phyloP scores from a whole-genome alignment of 2,113 vertebrate genomes.

The Epinephelus lanceolatus region DNA sequence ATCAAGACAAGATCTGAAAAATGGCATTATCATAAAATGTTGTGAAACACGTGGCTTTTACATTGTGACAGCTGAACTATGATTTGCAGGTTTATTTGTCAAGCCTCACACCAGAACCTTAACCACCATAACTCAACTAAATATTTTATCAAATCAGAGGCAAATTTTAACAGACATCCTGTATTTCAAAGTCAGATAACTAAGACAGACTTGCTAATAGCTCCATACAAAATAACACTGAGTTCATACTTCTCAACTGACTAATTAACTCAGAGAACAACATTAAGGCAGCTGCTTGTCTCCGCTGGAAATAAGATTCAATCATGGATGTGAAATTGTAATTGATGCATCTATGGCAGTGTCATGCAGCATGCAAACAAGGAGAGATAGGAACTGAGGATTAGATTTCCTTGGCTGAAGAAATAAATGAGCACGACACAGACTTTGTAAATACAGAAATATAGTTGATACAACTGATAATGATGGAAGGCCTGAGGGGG shows the following conservation, averaged over 20 bases:
- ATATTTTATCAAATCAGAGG: neutral
- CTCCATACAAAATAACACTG: constrained; percentile 2
- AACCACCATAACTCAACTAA: neutral
- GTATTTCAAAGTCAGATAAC: constrained; percentile 15
- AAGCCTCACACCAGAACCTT: neutral
- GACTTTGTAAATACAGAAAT: constrained; percentile 30
- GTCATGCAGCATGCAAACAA: constrained; percentile 18
- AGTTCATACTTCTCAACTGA: constrained; percentile 5
- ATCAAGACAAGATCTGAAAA: neutral
- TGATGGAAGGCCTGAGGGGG: constrained; percentile 15
- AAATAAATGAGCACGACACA: constrained; percentile 50
- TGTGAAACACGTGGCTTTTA: too few species aligned
- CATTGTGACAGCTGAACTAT: too few species aligned
- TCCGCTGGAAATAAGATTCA: constrained; percentile 42
- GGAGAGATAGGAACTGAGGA: constrained; percentile 23
- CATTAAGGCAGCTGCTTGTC: constrained; percentile 33
- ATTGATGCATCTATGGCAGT: constrained; percentile 37
- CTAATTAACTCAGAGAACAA: constrained; percentile 33
- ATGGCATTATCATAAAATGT: neutral
- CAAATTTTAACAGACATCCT: neutral
- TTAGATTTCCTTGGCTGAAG: constrained; percentile 32
- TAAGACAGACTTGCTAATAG: constrained; percentile 8
- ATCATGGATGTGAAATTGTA: constrained; percentile 42
- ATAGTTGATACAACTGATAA: constrained; percentile 30
- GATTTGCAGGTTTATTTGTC: neutral